phyloP scores from a whole-genome alignment of 2,797 vertebrate species.

The Decapterus maruadsi region DNA sequence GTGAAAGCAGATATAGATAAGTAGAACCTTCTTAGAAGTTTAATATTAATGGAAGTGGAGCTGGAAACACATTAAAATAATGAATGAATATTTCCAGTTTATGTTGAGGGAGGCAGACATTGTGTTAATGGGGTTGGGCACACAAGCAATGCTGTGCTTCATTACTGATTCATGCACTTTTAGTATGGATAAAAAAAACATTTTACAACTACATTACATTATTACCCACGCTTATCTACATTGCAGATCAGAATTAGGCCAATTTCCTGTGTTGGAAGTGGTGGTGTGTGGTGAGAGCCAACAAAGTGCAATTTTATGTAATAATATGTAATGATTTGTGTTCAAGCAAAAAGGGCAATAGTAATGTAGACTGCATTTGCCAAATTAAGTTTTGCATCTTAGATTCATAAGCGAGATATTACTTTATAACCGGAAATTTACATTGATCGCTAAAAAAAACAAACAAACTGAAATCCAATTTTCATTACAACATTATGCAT shows the following conservation, averaged over 20 bases:
- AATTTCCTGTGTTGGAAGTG: constrained; percentile 3
- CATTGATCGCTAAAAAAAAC: background rate
- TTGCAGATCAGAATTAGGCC: constrained; percentile 32
- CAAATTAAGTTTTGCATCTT: constrained; percentile 36
- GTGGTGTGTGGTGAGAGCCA: constrained; percentile 14
- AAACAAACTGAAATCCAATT: constrained; percentile 12
- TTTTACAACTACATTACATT: constrained; percentile 46
- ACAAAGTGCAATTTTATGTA: constrained; percentile 22
- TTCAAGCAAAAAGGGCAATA: constrained; percentile 24
- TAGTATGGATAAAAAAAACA: constrained; percentile 16
- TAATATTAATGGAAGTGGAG: constrained; percentile 30
- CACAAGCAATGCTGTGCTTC: constrained; percentile 31
- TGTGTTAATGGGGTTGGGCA: constrained; percentile 46
- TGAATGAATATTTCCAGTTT: constrained; percentile 31
- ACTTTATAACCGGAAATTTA: constrained; percentile 13
- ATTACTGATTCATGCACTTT: constrained; percentile 59
- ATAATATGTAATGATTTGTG: constrained; percentile 31
- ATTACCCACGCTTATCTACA: constrained; percentile 27
- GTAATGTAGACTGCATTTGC: constrained; percentile 15
- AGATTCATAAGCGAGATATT: constrained; percentile 24
- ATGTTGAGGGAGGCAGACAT: constrained; percentile 37
- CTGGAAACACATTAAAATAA: constrained; percentile 30
- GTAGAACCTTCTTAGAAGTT: constrained; percentile 9
- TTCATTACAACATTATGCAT: constrained; percentile 6
- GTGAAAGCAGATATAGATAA: constrained; percentile 11